These are phyloP conservation scores for Lepus europaeus DNA, from an alignment of 2,113 vertebrate species.

Conservation along the genomic window DNA sequence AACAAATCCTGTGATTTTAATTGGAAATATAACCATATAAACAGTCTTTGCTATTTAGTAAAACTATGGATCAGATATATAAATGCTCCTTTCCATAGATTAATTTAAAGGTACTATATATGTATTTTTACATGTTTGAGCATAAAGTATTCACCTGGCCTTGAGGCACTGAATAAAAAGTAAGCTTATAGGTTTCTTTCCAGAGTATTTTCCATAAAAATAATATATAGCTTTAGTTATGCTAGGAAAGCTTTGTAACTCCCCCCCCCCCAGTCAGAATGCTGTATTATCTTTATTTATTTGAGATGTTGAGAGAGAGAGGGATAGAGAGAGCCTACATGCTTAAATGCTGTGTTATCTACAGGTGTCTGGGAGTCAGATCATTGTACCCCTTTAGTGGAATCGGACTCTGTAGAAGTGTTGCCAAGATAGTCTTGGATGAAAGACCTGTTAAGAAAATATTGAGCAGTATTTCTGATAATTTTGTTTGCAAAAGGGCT, in stretches of 20 bases:
- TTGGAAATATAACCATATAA: not conserved
- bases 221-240: conserved; percentile 2
- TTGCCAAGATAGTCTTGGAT: conserved; percentile 8
- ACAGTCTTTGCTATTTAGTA: conserved; percentile 27
- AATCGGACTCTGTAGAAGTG: conserved; percentile 16
- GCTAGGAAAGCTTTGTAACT: not conserved
- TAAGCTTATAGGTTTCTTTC: not conserved
- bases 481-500: conserved; percentile 56
- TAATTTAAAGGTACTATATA: not conserved
- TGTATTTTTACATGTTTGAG: conserved; percentile 12
- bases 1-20: not conserved
- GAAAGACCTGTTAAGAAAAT: conserved; percentile 24
- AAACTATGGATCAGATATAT: conserved; percentile 10
- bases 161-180: conserved; percentile 12
- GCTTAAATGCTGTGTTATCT: no score
- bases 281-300: not conserved
- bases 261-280: not conserved
- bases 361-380: not conserved
- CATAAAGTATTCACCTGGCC: conserved; percentile 10
- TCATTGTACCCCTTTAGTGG: not conserved
- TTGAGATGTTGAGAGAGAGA: not conserved
- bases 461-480: not conserved
- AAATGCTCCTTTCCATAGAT: not conserved
- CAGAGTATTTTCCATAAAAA: conserved; percentile 20
- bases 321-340: no score